These are phyloP conservation scores for Drosophila mercatorum DNA, from an alignment of 2,888 invertebrate genomes.

Conservation along the genomic window DNA sequence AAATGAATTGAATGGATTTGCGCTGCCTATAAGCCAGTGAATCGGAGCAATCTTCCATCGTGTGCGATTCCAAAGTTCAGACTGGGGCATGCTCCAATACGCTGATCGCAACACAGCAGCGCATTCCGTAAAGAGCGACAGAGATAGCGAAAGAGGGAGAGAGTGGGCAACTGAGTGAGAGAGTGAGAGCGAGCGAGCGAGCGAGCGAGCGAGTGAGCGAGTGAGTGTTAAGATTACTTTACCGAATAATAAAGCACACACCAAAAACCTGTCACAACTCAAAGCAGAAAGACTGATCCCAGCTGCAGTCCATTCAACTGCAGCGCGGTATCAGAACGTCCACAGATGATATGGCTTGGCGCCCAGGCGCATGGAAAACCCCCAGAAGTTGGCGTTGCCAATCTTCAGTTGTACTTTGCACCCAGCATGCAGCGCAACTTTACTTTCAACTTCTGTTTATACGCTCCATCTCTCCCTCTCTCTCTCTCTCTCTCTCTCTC, in stretches of 20 bases:
- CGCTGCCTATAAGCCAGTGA: conserved; percentile 47
- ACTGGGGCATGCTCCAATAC: conserved; percentile 55
- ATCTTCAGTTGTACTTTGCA: conserved; percentile 64
- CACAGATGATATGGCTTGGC: conserved; percentile 39
- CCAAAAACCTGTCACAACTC: conserved; percentile 17
- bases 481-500: background rate
- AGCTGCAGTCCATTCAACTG: conserved; percentile 67
- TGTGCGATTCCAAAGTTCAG: conserved; percentile 72
- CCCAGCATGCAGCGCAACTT: conserved; percentile 44
- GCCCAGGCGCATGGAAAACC: conserved; percentile 67
- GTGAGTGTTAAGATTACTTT: conserved; percentile 18
- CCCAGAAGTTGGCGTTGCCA: conserved; percentile 61
- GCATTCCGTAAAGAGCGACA: conserved; percentile 17
- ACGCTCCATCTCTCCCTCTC: background rate
- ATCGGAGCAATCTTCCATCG: conserved; percentile 58
- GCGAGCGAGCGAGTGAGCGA: background rate
- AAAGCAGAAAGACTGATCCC: conserved; percentile 13
- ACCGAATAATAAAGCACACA: conserved; percentile 36
- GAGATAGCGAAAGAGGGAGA: background rate
- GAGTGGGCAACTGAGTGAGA: background rate
- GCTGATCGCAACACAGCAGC: conserved; percentile 56
- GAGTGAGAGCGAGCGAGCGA: background rate
- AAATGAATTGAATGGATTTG: conserved; percentile 34
- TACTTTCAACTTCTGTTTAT: conserved; percentile 19
- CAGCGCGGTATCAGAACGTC: conserved; percentile 30